Base-by-base conservation (phyloP, 1,140 invertebrate species). In the Lutraria rhynchaena region DNA sequence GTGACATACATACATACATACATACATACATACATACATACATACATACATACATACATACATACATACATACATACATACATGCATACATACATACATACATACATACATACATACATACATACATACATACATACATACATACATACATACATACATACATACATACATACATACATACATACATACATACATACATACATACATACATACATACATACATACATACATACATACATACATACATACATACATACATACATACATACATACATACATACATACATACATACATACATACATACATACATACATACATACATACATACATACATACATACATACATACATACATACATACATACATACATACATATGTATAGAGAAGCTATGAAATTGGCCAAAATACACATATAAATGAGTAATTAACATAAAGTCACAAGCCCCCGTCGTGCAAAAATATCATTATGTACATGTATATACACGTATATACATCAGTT, bases 1-100 rank as follows among this genome's bases (percentile, higher is more conserved):
- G 61, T 27, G 0, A 60, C 57, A 81, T 81, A 60, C 67, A 81
- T 81, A 74, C 71, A 82, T 76, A 82, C 58, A 76, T 82, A 82
- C 58, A 82, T 76, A 82, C 81, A 82, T 82, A 76, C 81, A 82
- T 76, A 82, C 71, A 76, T 82, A 82, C 71, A 82, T 76, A 82
- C 81, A 82, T 82, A 82, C 71, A 76, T 82, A 82, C 71, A 76
- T 82, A 82, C 60, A 76, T 76, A 82, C 60, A 76, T 67, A 82
- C 71, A 81, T 74, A 74, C 55, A 81, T 63, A 65, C 60, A 65
- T 49, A 61, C 35, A 76, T 61, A 76, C 35, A 76, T n/a, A 76
- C 35, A 61, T 41, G 49, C 58, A 77, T 46, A 77, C 41, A 65
- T 46, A 49, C 27, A 77, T 63, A 49, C 58, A 77, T 46, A 65